These are phyloP conservation scores for Megalops cyprinoides DNA, from an alignment of 2,797 vertebrate genomes.

Conservation along the genomic window DNA sequence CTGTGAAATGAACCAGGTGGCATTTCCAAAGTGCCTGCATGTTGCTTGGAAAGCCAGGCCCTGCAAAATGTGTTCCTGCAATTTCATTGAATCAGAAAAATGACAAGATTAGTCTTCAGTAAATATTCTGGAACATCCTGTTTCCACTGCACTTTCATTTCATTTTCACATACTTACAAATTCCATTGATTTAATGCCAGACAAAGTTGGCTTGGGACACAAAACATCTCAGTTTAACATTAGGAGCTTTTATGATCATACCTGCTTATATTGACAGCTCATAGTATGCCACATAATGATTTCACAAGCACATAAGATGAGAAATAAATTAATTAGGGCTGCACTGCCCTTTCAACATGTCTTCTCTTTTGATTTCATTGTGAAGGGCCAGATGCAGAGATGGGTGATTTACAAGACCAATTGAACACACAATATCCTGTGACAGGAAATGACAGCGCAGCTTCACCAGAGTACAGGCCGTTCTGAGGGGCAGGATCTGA, in stretches of 20 bases:
- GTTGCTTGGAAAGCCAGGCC: neutral
- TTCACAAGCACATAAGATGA: neutral
- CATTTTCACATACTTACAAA: slow-evolving; percentile 6
- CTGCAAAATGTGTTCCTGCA: neutral
- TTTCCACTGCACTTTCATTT: slow-evolving; percentile 12
- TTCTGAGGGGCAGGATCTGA: slow-evolving; percentile 41
- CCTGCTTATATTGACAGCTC: neutral
- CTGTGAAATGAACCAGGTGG: neutral
- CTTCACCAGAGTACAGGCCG: slow-evolving; percentile 56
- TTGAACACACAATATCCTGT: slow-evolving; percentile 59
- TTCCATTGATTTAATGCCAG: slow-evolving; percentile 11
- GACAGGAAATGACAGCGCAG: slow-evolving; percentile 65
- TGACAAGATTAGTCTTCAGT: neutral
- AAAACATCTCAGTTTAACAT: neutral
- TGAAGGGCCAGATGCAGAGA: slow-evolving; percentile 37
- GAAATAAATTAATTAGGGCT: neutral
- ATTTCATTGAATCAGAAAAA: neutral
- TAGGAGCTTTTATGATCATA: neutral
- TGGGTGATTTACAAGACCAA: slow-evolving; percentile 53
- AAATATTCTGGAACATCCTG: slow-evolving; percentile 17
- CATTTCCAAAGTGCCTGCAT: neutral
- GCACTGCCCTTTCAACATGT: neutral
- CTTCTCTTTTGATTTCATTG: slow-evolving; percentile 1
- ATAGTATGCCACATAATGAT: neutral
- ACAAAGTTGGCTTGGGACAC: neutral